phyloP scores from a whole-genome alignment of 2,797 vertebrate species.

The Myiotriccus ornatus region DNA sequence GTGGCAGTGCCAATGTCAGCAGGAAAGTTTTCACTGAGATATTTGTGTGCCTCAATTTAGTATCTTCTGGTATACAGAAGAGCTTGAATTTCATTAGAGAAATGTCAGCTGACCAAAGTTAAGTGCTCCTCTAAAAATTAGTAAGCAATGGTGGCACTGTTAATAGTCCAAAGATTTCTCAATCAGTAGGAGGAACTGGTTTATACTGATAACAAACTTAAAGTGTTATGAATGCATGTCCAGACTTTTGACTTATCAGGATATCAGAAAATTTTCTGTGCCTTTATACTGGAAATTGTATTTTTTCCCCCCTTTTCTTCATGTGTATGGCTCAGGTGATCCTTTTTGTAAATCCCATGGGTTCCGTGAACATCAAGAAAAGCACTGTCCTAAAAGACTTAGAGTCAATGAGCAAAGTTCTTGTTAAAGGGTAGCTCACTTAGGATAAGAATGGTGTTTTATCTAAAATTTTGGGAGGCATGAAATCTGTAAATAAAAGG shows the following conservation, averaged over 20 bases:
- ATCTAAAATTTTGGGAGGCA: background rate
- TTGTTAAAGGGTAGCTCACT: background rate
- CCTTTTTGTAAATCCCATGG: background rate
- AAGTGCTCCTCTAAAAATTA: conserved; percentile 16
- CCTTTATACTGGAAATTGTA: accelerated
- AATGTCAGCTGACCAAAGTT: conserved; percentile 17
- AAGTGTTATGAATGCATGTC: background rate
- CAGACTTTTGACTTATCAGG: background rate
- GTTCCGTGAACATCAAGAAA: background rate
- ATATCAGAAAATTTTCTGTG: background rate
- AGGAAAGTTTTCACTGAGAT: background rate
- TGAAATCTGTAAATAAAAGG: background rate
- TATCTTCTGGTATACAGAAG: background rate
- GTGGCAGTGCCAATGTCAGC: background rate
- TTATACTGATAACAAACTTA: background rate
- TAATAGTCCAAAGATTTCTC: background rate
- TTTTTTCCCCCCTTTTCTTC: background rate
- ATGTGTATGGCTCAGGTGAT: background rate
- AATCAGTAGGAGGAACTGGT: background rate
- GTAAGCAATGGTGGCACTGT: background rate
- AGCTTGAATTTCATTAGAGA: background rate
- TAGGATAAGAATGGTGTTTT: background rate
- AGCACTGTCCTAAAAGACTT: background rate
- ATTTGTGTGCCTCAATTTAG: background rate
- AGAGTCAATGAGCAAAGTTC: background rate